These are phyloP conservation scores for Andrena chrysosceles DNA, from an alignment of 2,888 invertebrate genomes.

Conservation along the genomic window DNA sequence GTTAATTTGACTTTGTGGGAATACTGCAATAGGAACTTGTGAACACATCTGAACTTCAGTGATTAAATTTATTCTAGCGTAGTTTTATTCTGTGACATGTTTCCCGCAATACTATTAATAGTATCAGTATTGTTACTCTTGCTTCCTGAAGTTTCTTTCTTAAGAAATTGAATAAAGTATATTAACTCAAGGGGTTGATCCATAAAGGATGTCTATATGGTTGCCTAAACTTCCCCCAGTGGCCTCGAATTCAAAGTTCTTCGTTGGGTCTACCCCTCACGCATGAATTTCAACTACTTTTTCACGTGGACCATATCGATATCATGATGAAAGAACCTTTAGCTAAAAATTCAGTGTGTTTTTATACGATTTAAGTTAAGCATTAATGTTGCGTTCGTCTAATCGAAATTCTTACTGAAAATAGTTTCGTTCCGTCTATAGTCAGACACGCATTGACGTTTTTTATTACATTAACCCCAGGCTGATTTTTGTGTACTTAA, in stretches of 20 bases:
- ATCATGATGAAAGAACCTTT: not conserved
- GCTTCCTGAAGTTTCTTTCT: not conserved
- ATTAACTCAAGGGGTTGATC: not conserved
- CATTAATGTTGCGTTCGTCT: too few species aligned
- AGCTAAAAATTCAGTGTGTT: not conserved
- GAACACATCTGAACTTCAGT: too few species aligned
- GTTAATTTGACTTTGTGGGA: not conserved
- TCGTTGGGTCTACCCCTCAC: not conserved
- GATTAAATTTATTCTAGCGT: not conserved
- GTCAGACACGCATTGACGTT: not conserved
- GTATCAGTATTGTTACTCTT: not conserved
- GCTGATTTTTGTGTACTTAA: not conserved
- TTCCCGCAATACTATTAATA: not conserved
- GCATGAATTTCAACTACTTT: constrained; percentile 18
- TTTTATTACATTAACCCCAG: not conserved
- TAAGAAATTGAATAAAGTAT: not conserved
- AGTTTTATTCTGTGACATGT: not conserved
- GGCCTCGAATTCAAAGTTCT: constrained; percentile 46
- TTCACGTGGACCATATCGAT: not conserved
- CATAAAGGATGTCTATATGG: constrained; percentile 10
- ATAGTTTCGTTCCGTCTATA: not conserved
- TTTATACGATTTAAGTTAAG: not conserved
- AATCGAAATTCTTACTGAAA: too few species aligned
- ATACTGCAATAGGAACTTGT: not conserved
- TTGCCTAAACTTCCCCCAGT: constrained; percentile 32